Evolutionary conservation across 2,888 invertebrate genomes (phyloP), one percentile per base, ranked within the genome.

Genomic region (Lottia scabra): DNA sequence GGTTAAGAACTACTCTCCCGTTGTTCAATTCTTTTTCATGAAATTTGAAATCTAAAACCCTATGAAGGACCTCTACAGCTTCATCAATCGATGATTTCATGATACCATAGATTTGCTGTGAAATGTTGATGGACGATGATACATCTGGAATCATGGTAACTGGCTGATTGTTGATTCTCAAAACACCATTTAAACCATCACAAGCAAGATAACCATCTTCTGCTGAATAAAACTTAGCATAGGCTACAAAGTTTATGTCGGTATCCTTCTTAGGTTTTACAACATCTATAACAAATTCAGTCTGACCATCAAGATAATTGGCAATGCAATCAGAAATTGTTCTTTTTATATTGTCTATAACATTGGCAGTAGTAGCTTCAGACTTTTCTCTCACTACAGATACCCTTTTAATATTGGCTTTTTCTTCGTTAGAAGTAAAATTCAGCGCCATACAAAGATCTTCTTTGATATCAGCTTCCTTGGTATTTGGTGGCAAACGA

Each of bases 221-320:
- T 10, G 81, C 75, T 45, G 82, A 73, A n/a, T 66, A 67, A 63
- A 83, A 83, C 0, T 71, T 63, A 6, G 81, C 77, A 70, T 77
- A 79, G 10, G 80, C 84, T 3, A 68, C 19, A 27, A 74, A 78
- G 12, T 63, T 72, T 13, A 71, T 76, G 13, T 78, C 74, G 19
- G 63, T 76, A 63, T 46, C 70, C 66, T 65, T 43, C 23, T 67
- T 71, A 2, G 76, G 76, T 26, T 75, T 67, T 23, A 45, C 66
- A 4, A 84, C n/a, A 27, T 72, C 65, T 6, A 83, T 48, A 44
- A 63, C 46, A 56, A 77, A 81, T 16, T 56, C 62, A 1, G 73
- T 72, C n/a, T 38, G 23, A 0, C 65, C 26, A 38, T 10, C 8
- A 19, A 73, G 62, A 65, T 69, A 73, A 15, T 68, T 38, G 67